phyloP scores from a whole-genome alignment of 2,888 invertebrate species.

The Drosophila mimica region DNA sequence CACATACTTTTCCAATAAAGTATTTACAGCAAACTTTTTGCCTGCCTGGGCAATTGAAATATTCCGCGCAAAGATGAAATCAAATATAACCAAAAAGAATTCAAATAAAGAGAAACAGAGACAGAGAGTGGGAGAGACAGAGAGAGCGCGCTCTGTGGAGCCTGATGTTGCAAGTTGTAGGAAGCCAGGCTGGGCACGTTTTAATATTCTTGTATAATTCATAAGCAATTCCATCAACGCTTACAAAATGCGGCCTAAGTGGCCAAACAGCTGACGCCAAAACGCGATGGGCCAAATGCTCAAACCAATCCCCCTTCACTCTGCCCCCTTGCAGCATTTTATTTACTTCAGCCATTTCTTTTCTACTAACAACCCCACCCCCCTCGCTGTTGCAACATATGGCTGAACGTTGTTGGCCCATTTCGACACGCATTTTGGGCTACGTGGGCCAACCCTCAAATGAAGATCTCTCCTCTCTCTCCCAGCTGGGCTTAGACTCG shows the following conservation, averaged over 20 bases:
- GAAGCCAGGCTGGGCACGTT: constrained; percentile 61
- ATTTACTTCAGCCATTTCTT: constrained; percentile 73
- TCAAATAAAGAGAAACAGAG: not conserved
- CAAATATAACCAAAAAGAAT: constrained; percentile 45
- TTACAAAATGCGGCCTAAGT: constrained; percentile 82
- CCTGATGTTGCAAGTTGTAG: constrained; percentile 43
- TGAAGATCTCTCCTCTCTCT: constrained; percentile 67
- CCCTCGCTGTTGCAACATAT: constrained; percentile 59
- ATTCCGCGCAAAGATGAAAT: constrained; percentile 57
- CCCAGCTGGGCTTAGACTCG: constrained; percentile 6
- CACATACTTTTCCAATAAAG: constrained; percentile 81
- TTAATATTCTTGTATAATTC: constrained; percentile 84
- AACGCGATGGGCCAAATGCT: constrained; percentile 7
- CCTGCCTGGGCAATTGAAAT: constrained; percentile 72
- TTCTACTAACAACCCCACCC: constrained; percentile 15
- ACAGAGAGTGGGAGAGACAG: not conserved
- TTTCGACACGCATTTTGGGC: constrained; percentile 48
- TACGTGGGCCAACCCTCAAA: constrained; percentile 44
- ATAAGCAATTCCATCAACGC: constrained; percentile 85
- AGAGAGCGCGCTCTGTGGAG: not conserved
- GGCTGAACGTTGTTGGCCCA: constrained; percentile 49
- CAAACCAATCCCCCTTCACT: not conserved
- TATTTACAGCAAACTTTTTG: constrained; percentile 67
- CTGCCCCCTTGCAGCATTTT: constrained; percentile 33
- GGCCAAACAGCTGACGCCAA: constrained; percentile 85